Conservation (phyloP, 2,797 vertebrate species). For the Carcharodon carcharias region DNA sequence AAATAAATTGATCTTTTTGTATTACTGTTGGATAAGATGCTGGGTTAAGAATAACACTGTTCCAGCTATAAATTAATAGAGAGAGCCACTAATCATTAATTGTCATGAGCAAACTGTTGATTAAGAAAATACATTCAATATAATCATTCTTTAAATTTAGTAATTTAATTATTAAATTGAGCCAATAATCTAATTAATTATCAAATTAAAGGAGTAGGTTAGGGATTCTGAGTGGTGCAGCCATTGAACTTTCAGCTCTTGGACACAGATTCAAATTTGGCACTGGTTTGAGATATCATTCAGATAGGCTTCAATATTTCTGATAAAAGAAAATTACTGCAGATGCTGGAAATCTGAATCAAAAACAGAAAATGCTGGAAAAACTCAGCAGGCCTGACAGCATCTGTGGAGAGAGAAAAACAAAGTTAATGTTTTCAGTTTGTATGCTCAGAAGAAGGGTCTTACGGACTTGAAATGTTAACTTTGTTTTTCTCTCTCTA, state of each 20-base stretch:
- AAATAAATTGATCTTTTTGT: neutral
- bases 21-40: neutral
- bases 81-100: neutral
- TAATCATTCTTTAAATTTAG: neutral
- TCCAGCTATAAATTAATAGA: neutral
- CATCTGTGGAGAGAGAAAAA: no score
- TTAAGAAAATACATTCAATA: neutral
- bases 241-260: neutral
- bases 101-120: neutral
- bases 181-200: neutral
- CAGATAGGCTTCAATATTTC: neutral
- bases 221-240: no score
- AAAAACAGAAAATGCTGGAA: no score
- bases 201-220: neutral
- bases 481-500: no score
- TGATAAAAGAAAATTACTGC: no score
- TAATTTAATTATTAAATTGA: neutral
- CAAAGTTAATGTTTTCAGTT: no score
- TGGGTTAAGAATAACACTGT: neutral
- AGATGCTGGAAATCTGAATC: no score
- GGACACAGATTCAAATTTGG: neutral
- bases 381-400: no score
- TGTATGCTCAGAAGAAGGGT: no score
- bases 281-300: neutral
- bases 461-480: no score